phyloP scores from a whole-genome alignment of 2,113 vertebrate genomes.

The Ptychochromis oligacanthus region DNA sequence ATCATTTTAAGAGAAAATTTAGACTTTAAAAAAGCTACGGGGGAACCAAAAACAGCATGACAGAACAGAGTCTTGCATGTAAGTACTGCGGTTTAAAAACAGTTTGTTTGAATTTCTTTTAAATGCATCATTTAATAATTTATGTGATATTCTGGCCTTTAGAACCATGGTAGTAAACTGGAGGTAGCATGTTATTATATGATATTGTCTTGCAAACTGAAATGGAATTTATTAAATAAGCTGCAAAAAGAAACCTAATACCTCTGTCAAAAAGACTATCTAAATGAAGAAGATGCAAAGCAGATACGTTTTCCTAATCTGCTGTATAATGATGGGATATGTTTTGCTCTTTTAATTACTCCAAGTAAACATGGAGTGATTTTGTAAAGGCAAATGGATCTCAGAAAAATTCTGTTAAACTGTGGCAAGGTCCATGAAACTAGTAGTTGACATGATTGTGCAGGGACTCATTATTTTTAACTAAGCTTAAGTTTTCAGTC shows the following conservation, averaged over 20 bases:
- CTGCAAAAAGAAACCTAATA: background rate
- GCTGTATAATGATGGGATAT: background rate
- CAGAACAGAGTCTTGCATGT: background rate
- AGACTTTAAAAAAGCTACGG: background rate
- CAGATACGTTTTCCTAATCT: background rate
- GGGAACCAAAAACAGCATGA: background rate
- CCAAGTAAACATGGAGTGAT: background rate
- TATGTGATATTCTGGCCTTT: background rate
- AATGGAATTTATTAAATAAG: background rate
- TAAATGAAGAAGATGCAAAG: background rate
- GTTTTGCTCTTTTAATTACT: background rate
- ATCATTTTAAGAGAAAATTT: background rate
- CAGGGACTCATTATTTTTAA: conserved; percentile 6
- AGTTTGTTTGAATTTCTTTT: background rate
- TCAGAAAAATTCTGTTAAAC: background rate
- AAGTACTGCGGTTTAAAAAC: conserved; percentile 4
- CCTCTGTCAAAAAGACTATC: background rate
- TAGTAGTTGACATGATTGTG: background rate
- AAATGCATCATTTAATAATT: conserved; percentile 7
- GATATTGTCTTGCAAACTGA: background rate
- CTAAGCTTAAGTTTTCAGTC: conserved; percentile 8
- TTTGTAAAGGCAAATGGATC: background rate
- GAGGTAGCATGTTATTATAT: background rate
- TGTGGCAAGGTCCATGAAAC: background rate
- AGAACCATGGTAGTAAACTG: background rate